Percentiles rank a stretch among this genome's conserved stretches.
Evolutionary conservation across 2,113 vertebrate species (phyloP).

Genomic region (Zosterops japonicus): DNA sequence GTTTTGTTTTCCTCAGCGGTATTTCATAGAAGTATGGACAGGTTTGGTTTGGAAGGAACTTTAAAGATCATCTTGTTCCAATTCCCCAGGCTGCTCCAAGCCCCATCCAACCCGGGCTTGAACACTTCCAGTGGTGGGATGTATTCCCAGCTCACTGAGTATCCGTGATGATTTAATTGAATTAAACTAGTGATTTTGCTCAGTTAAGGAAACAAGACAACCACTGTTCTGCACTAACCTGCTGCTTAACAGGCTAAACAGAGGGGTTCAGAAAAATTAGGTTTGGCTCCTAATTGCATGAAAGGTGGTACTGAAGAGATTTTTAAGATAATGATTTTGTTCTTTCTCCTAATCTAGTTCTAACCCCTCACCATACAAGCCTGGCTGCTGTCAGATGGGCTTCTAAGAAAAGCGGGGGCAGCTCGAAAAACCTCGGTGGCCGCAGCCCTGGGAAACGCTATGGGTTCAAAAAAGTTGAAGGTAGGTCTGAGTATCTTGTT

Average conservation of each 20-base stretch:
- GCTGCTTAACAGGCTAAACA: not conserved
- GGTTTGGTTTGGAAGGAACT: not conserved
- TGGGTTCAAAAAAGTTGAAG: slow-evolving; percentile 88
- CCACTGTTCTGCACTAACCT: not conserved
- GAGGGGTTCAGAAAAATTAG: not conserved
- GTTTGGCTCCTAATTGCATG: not conserved
- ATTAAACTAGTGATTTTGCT: not conserved
- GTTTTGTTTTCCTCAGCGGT: not conserved
- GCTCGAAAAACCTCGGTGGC: slow-evolving; percentile 86
- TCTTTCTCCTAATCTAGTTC: slow-evolving; percentile 15
- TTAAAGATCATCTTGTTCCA: not conserved
- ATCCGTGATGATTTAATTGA: not conserved
- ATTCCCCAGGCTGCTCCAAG: not conserved
- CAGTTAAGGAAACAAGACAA: not conserved
- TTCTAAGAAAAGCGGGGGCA: slow-evolving; percentile 88
- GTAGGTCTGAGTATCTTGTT: slow-evolving; percentile 57
- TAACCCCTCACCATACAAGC: slow-evolving; percentile 29
- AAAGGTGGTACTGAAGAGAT: not conserved
- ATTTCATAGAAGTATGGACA: not conserved
- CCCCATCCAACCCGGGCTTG: not conserved
- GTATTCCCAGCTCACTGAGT: not conserved
- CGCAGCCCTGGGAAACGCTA: slow-evolving; percentile 85
- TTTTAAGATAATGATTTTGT: not conserved
- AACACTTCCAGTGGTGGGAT: not conserved
- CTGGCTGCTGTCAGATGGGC: slow-evolving; percentile 78